A percentile compares a stretch with the other conserved stretches of the same genome.
Conservation (phyloP, 53 echinoderm and acorn worm genomes). For the Holothuria scabra region DNA sequence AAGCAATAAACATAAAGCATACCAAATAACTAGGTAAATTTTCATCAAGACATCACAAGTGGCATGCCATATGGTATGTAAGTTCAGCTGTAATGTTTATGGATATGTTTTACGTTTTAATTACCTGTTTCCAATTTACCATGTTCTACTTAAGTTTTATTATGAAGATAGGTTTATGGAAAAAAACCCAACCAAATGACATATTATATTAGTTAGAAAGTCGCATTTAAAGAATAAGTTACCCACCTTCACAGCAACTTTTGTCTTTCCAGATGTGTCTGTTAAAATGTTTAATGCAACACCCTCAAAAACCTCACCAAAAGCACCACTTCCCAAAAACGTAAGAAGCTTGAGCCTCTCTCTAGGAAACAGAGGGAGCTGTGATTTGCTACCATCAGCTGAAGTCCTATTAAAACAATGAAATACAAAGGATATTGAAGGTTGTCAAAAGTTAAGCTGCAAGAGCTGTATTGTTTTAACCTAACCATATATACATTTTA, state of each 20-base stretch:
- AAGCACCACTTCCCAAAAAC: conserved; percentile 94
- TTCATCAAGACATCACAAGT: no score
- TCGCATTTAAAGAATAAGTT: not conserved
- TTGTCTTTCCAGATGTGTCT: conserved; percentile 67
- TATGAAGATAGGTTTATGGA: not conserved
- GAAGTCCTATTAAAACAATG: conserved; percentile 56
- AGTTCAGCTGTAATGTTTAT: no score
- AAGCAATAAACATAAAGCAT: no score
- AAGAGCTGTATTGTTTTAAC: no score
- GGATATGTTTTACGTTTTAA: no score
- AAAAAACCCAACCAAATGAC: not conserved
- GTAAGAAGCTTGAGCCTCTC: conserved; percentile 85
- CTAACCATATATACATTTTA: not conserved
- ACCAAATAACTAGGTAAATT: no score
- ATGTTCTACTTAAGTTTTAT: not conserved
- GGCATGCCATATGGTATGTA: no score
- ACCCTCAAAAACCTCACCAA: conserved; percentile 98
- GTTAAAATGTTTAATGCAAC: conserved; percentile 79
- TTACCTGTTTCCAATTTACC: no score
- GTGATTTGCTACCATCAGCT: conserved; percentile 70
- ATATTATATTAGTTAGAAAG: not conserved
- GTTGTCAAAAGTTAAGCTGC: no score
- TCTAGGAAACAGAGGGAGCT: conserved; percentile 85
- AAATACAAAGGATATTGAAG: conserved; percentile 5
- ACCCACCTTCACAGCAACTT: conserved; percentile 94